Evolutionary conservation across 2,888 invertebrate species (phyloP).

Genomic region (Frankliniella fusca): DNA sequence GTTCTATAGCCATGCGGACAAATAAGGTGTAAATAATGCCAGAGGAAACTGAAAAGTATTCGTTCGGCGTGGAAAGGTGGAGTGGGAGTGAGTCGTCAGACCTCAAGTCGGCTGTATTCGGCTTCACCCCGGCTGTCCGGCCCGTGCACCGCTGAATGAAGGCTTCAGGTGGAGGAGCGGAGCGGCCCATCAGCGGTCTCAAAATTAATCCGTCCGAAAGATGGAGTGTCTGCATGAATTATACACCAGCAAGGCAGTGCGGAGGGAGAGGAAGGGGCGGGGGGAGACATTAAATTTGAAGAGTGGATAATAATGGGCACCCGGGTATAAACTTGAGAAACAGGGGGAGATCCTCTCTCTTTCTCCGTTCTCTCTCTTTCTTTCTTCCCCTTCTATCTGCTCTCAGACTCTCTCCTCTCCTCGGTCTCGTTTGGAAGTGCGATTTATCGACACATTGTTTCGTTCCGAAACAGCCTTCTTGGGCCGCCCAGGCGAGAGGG

Average conservation of each 20-base stretch:
- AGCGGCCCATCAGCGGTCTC: background rate
- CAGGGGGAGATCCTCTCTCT: background rate
- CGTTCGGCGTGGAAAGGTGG: no score
- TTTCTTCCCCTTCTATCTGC: background rate
- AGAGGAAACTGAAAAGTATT: no score
- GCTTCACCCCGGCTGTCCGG: background rate
- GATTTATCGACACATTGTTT: no score
- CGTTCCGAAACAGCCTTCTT: no score
- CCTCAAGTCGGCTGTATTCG: no score
- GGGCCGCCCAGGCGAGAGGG: no score
- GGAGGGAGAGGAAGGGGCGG: background rate
- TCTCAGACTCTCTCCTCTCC: background rate
- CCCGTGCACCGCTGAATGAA: background rate
- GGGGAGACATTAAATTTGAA: conserved; percentile 26
- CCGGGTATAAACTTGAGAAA: background rate
- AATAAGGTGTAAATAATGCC: no score
- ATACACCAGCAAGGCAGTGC: background rate
- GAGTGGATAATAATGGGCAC: conserved; percentile 13
- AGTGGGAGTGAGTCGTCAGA: no score
- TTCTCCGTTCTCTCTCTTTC: background rate
- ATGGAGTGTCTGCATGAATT: conserved; percentile 12
- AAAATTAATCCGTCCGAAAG: conserved; percentile 17
- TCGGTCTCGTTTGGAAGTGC: background rate
- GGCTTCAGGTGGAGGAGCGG: background rate
- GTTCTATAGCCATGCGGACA: no score